Conservation (phyloP, 2,888 invertebrate species). For the Pyralis farinalis region DNA sequence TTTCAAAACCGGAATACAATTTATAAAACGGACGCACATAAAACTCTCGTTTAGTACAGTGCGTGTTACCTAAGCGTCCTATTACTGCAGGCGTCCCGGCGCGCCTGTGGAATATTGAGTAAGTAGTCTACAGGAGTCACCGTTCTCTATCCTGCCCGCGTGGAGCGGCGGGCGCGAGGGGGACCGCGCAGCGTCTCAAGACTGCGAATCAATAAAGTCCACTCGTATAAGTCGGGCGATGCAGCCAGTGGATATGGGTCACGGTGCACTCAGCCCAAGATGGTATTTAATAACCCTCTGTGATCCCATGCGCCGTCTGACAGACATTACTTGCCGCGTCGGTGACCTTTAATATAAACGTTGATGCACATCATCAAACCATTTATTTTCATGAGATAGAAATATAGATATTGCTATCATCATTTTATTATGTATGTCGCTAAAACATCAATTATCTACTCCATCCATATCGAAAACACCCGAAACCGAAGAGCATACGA, state of each 20-base stretch:
- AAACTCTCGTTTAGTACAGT: constrained; percentile 46
- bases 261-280: constrained; percentile 69
- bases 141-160: constrained; percentile 32
- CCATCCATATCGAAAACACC: no score
- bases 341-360: constrained; percentile 32
- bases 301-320: constrained; percentile 39
- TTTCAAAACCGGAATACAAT: constrained; percentile 25
- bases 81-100: constrained; percentile 62
- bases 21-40: constrained; percentile 38
- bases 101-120: constrained; percentile 72
- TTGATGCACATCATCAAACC: no score
- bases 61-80: constrained; percentile 55
- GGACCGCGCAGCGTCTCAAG: constrained; percentile 74
- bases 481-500: no score
- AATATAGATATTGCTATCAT: no score
- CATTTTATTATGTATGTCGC: no score
- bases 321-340: constrained; percentile 61
- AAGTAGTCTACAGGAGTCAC: constrained; percentile 55
- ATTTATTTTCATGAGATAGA: no score
- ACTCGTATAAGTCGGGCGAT: constrained; percentile 74
- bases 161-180: constrained; percentile 41
- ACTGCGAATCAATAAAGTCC: constrained; percentile 82
- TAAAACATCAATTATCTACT: no score
- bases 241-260: constrained; percentile 74
- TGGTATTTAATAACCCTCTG: constrained; percentile 69